Conservation (phyloP, 2,888 invertebrate genomes). For the Hipparchia sbordonii region DNA sequence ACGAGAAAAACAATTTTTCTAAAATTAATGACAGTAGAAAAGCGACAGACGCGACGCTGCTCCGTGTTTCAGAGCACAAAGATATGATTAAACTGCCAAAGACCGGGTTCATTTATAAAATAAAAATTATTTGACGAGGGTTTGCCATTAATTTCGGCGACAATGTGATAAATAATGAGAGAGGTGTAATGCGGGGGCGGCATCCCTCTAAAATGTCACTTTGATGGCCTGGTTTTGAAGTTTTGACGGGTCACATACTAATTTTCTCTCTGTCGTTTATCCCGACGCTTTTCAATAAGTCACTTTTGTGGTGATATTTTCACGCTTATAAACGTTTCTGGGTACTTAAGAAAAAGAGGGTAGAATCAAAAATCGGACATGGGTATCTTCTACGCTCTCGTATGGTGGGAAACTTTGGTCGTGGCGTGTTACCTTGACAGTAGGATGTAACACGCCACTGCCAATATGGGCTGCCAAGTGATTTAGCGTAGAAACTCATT, state of each 20-base stretch:
- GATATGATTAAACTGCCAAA: conserved; percentile 81
- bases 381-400: too few relatives aligned
- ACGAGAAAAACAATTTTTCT: neutral
- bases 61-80: conserved; percentile 52
- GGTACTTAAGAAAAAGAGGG: conserved; percentile 21
- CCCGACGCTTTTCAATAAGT: conserved; percentile 71
- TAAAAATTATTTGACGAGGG: conserved; percentile 82
- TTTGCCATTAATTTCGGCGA: conserved; percentile 79
- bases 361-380: neutral
- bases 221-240: conserved; percentile 77
- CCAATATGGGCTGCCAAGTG: too few relatives aligned
- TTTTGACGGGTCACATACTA: conserved; percentile 80
- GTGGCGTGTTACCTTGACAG: too few relatives aligned
- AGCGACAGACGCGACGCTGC: neutral
- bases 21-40: conserved; percentile 10
- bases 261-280: conserved; percentile 72
- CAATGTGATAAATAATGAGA: conserved; percentile 83
- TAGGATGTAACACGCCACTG: too few relatives aligned
- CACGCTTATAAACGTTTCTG: conserved; percentile 36
- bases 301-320: conserved; percentile 66
- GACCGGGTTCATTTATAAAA: conserved; percentile 75
- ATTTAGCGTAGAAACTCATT: too few relatives aligned
- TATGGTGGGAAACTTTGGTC: too few relatives aligned
- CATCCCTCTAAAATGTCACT: conserved; percentile 59
- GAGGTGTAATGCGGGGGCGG: conserved; percentile 78